A percentile compares a stretch with the other conserved stretches of the same genome.
Conservation (phyloP, 2,888 invertebrate genomes). For the Hedya salicella region DNA sequence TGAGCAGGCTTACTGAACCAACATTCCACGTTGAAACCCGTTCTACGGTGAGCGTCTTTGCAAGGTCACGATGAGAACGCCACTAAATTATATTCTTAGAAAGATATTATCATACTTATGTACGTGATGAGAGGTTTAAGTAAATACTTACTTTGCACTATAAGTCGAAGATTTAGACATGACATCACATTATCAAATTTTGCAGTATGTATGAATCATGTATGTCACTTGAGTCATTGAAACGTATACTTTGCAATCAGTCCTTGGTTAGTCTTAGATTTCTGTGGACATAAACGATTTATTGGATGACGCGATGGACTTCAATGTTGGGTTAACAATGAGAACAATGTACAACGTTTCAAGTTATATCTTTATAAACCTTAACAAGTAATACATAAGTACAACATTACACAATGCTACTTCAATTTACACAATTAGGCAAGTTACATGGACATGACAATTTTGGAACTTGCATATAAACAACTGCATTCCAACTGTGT, state of each 20-base stretch:
- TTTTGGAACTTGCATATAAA: neutral
- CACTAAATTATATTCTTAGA: slow-evolving; percentile 51
- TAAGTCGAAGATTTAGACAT: slow-evolving; percentile 2
- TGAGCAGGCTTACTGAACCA: slow-evolving; percentile 49
- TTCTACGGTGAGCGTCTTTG: slow-evolving; percentile 64
- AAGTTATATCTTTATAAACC: neutral
- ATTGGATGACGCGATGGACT: too few relatives aligned
- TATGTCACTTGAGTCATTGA: slow-evolving; percentile 16
- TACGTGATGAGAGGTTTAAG: slow-evolving; percentile 11
- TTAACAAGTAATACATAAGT: neutral
- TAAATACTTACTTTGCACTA: slow-evolving; percentile 8
- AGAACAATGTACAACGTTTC: neutral
- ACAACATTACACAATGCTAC: neutral
- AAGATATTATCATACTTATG: slow-evolving; percentile 42
- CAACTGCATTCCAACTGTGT: neutral
- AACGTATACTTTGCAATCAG: slow-evolving; percentile 12
- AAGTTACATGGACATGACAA: neutral
- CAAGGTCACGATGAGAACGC: slow-evolving; percentile 71
- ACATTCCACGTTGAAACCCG: slow-evolving; percentile 68
- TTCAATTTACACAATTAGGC: neutral
- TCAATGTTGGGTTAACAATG: neutral
- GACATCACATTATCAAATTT: slow-evolving; percentile 18
- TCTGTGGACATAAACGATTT: neutral
- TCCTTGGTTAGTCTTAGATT: neutral
- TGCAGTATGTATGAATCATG: slow-evolving; percentile 17